Evolutionary conservation across 2,888 invertebrate species (phyloP).

Genomic region (Rotaria macrura): DNA sequence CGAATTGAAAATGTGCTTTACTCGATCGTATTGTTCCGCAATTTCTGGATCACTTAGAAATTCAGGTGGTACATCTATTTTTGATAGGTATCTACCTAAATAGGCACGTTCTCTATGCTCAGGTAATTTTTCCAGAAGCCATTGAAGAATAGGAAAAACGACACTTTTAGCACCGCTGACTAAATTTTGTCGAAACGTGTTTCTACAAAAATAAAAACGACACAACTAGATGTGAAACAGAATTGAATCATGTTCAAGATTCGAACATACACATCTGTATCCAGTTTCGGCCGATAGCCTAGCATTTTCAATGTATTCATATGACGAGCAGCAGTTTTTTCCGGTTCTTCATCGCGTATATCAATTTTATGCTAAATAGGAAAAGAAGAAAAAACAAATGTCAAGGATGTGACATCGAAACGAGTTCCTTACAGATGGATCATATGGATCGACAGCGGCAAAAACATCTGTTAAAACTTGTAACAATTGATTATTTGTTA

Average conservation of each 20-base stretch:
- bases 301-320: constrained; percentile 62
- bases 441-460: constrained; percentile 60
- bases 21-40: constrained; percentile 38
- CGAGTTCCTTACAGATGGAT: not conserved
- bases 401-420: no score
- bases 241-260: not conserved
- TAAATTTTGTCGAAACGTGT: constrained; percentile 58
- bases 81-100: constrained; percentile 55
- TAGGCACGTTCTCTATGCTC: constrained; percentile 72
- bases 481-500: constrained; percentile 64
- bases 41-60: constrained; percentile 64
- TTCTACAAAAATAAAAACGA: constrained; percentile 47
- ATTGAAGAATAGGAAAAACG: constrained; percentile 67
- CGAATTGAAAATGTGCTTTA: not conserved
- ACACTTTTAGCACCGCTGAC: constrained; percentile 64
- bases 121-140: constrained; percentile 65
- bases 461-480: constrained; percentile 69
- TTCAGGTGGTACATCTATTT: constrained; percentile 65
- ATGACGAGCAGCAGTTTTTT: constrained; percentile 64
- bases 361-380: constrained; percentile 58
- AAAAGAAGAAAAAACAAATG: not conserved
- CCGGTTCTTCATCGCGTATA: constrained; percentile 64
- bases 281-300: constrained; percentile 62
- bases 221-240: not conserved
- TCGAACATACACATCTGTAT: not conserved